Base-by-base conservation (phyloP, 2,797 vertebrate species). In the Dendrocincla tyrannina region DNA sequence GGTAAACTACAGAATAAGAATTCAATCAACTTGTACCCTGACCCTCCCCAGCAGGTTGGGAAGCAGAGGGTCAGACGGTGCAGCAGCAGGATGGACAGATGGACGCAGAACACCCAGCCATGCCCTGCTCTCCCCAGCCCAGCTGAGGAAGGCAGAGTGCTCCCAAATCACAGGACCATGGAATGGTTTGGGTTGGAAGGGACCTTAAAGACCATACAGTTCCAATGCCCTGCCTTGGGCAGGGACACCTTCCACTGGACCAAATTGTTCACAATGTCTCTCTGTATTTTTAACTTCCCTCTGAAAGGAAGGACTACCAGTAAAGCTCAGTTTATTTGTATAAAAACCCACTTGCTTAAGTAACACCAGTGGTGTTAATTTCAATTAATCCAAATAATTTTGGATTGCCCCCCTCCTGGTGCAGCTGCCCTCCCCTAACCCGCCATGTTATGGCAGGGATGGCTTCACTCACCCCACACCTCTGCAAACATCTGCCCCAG, bases 91-190 rank as follows among this genome's bases (percentile, higher is more conserved):
- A 73, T 14, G 22, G 74, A 85, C 70, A 91, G 87, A 60, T n/a
- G 2, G 84, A 58, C 20, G 10, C 3, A 52, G 80, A 14, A 59
- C 73, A 53, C 42, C 68, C n/a, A 12, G 62, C 84, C 37, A 39
- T 4, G 89, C 33, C 90, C 55, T 5, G 3, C 37, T 60, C 46
- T 79, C 66, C 76, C 85, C 93, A 92, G 83, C 89, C 77, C 52
- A 32, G 67, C 78, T 86, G 82, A 85, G 59, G 81, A 93, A 76
- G 55, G 91, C 70, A 84, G 88, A 83, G 93, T 10, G n/a, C 56
- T 92, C 52, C 79, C 78, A 25, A 76, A 63, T 0, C 44, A 59
- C 52, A 78, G 33, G 53, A 66, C 44, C 33, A 41, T 17, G 74
- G 53, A 53, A 47, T 37, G 39, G 33, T 17, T 35, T 59, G 59